Evolutionary conservation across 2,888 invertebrate species (phyloP).

Genomic region (Andrena praecox): DNA sequence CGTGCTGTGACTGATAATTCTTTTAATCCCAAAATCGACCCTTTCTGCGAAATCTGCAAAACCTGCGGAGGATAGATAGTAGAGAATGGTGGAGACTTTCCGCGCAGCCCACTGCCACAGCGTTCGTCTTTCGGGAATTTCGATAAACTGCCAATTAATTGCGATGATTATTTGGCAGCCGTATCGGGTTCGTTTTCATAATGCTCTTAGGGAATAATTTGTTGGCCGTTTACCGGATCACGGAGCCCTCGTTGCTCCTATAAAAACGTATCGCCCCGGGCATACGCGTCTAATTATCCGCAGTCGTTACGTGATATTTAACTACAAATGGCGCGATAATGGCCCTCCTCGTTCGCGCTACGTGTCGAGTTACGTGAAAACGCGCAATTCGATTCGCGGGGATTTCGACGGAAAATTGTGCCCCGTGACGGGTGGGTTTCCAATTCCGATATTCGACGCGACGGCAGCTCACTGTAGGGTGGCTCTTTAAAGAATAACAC

Average conservation of each 20-base stretch:
- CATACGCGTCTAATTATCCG: constrained; percentile 37
- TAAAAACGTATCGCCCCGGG: constrained; percentile 30
- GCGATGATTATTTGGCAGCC: constrained; percentile 49
- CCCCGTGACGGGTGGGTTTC: too few species aligned
- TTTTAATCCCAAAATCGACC: too few species aligned
- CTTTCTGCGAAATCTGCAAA: not conserved
- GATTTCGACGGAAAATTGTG: too few species aligned
- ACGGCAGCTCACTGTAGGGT: too few species aligned
- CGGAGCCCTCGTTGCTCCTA: not conserved
- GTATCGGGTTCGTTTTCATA: constrained; percentile 38
- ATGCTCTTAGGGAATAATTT: constrained; percentile 46
- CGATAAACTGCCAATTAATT: constrained; percentile 50
- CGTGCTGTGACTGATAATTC: too few species aligned
- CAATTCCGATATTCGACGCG: too few species aligned
- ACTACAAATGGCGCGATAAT: constrained; percentile 24
- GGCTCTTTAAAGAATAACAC: not conserved
- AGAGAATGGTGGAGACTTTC: not conserved
- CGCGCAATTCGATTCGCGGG: not conserved
- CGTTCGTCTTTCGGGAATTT: constrained; percentile 38
- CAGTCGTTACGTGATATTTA: constrained; percentile 36
- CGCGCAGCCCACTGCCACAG: not conserved
- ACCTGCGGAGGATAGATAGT: not conserved
- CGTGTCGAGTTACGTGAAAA: constrained; percentile 4
- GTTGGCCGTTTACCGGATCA: constrained; percentile 3
- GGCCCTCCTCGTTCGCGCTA: not conserved